Evolutionary conservation across 2,113 vertebrate genomes (phyloP).

Genomic region (Nothocercus julius): DNA sequence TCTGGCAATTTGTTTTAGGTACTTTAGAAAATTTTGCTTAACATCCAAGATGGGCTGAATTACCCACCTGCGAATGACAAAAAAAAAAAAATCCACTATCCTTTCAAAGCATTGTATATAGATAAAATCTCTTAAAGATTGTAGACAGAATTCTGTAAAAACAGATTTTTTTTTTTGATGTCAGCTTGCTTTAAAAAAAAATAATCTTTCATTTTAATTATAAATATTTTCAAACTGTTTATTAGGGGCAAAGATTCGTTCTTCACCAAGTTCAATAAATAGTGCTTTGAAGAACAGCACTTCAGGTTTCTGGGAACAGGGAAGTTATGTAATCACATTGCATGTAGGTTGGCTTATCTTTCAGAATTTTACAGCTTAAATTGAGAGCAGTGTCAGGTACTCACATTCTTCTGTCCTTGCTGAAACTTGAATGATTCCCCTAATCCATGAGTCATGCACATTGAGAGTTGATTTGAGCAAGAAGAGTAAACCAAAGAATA

Average conservation of each 20-base stretch:
- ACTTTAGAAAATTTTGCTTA: background rate
- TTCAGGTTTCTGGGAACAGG: background rate
- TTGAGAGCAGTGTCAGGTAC: background rate
- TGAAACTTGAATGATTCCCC: background rate
- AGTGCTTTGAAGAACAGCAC: background rate
- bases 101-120: background rate
- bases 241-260: background rate
- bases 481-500: background rate
- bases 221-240: background rate
- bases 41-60: background rate
- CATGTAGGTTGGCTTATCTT: background rate
- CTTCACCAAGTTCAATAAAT: background rate
- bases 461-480: background rate
- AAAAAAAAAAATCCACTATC: background rate
- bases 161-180: background rate
- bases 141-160: background rate
- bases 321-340: background rate
- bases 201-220: background rate
- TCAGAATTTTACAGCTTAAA: background rate
- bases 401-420: background rate
- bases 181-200: background rate
- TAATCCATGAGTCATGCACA: background rate
- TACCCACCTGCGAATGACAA: background rate
- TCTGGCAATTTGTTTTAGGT: background rate
- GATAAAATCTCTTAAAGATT: background rate